Evolutionary conservation across 1,140 invertebrate genomes (phyloP), one percentile per base, ranked within the genome.

Genomic region (Psilanteris sp.): DNA sequence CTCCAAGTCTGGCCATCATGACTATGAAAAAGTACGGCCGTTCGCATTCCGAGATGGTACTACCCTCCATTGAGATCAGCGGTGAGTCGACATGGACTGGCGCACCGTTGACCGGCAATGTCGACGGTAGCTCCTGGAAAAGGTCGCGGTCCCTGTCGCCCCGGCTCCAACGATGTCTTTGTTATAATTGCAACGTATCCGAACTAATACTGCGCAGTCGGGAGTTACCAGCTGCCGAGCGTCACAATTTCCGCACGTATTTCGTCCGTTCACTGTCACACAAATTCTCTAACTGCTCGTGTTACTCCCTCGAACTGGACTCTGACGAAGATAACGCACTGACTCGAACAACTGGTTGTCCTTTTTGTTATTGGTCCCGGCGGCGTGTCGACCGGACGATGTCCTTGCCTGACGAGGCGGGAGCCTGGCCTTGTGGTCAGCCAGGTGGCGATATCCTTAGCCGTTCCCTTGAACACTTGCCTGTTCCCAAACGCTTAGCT

Each of bases 151-250:
- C 84, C n/a, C 72, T 82, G 11, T 84, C 83, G 5, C 81, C 79
- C 1, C 76, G 75, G 1, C 64, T 64, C 0, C 31, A 77, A 20
- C 67, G 66, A 11, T 85, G 84, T 75, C 57, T 81, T 26, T 86
- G 85, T 68, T 86, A 87, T 74, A 86, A 87, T 43, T 87, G 85
- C 74, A 86, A 85, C 50, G 82, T 87, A 0, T 84, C 82, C 4
- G 79, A 85, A 67, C 72, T 86, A 64, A 87, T 87, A 2, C 20
- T 80, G 7, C 80, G 79, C 18, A 85, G 84, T 43, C 71, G 64
- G 5, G 79, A 85, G 26, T 55, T 87, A 3, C 81, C 83, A 5
- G 77, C 81, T n/a, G 62, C 80, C 3, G 85, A 87, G 54, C 79
- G 80, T 8, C 80, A 68, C 3, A 84, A 87, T 10, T 85, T 86